A percentile compares a stretch with the other conserved stretches of the same genome.
These are phyloP conservation scores for Phoxinus dragarum DNA, from an alignment of 2,797 vertebrate genomes.

Conservation along the genomic window DNA sequence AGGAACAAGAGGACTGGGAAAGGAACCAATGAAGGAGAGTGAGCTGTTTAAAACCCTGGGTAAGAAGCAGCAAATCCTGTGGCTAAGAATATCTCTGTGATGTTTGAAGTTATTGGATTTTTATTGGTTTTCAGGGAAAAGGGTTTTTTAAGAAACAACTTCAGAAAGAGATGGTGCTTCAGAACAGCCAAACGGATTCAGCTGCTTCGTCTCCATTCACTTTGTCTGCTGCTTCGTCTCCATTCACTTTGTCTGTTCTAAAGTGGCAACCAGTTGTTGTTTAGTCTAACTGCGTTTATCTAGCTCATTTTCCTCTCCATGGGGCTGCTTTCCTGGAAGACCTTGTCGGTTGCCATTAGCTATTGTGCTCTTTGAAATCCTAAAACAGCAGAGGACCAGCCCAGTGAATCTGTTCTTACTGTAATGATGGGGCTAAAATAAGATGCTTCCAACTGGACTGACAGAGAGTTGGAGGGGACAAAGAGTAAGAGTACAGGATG, in stretches of 20 bases:
- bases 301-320: slow-evolving; percentile 13
- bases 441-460: slow-evolving; percentile 39
- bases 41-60: not conserved
- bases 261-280: not conserved
- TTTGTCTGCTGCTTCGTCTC: not conserved
- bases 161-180: not conserved
- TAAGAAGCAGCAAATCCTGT: not conserved
- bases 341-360: slow-evolving; percentile 33
- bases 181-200: not conserved
- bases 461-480: slow-evolving; percentile 39
- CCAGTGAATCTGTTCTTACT: slow-evolving; percentile 38
- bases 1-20: not conserved
- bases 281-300: not conserved
- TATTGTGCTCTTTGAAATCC: slow-evolving; percentile 38
- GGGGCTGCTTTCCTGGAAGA: slow-evolving; percentile 44
- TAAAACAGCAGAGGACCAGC: slow-evolving; percentile 27
- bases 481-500: slow-evolving; percentile 11
- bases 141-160: not conserved
- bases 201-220: not conserved
- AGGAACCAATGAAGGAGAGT: not conserved
- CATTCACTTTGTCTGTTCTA: not conserved
- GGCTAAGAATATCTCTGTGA: slow-evolving; percentile 15
- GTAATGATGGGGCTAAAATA: slow-evolving; percentile 41
- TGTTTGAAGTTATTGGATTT: not conserved
- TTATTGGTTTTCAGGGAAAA: slow-evolving; percentile 29